Percentiles rank a stretch among this genome's conserved stretches.
These are phyloP conservation scores for Sesia bembeciformis DNA, from an alignment of 2,888 invertebrate genomes.

Conservation along the genomic window DNA sequence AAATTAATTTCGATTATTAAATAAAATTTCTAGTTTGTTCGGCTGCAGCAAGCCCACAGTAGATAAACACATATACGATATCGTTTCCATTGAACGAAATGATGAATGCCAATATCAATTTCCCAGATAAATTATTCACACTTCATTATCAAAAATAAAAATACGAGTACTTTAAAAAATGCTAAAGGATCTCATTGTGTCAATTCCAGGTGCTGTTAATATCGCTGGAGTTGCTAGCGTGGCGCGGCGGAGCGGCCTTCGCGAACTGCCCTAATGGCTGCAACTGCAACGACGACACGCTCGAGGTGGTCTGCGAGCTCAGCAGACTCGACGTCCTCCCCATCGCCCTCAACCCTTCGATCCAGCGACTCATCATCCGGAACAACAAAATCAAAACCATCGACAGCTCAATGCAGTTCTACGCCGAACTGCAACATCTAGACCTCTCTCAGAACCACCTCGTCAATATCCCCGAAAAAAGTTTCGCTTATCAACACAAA, in stretches of 20 bases:
- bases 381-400: conserved; percentile 92
- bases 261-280: conserved; percentile 92
- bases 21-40: too few species aligned
- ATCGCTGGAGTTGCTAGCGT: conserved; percentile 47
- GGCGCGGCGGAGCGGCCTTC: conserved; percentile 69
- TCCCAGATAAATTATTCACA: too few species aligned
- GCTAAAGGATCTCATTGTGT: conserved; percentile 8
- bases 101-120: not conserved
- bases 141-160: too few species aligned
- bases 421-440: conserved; percentile 87
- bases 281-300: conserved; percentile 91
- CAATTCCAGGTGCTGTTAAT: conserved; percentile 56
- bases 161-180: not conserved
- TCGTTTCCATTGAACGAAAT: not conserved
- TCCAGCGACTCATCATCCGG: conserved; percentile 87
- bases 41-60: not conserved
- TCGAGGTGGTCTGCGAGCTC: conserved; percentile 89
- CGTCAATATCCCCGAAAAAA: conserved; percentile 84
- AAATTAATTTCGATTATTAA: too few species aligned
- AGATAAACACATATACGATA: not conserved
- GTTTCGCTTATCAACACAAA: conserved; percentile 87
- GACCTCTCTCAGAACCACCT: conserved; percentile 90
- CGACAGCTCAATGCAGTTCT: conserved; percentile 92
- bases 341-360: conserved; percentile 92
- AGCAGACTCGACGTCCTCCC: conserved; percentile 92